Evolutionary conservation across 2,888 invertebrate genomes (phyloP), one percentile per base, ranked within the genome.

Genomic region (Chydorus sphaericus): DNA sequence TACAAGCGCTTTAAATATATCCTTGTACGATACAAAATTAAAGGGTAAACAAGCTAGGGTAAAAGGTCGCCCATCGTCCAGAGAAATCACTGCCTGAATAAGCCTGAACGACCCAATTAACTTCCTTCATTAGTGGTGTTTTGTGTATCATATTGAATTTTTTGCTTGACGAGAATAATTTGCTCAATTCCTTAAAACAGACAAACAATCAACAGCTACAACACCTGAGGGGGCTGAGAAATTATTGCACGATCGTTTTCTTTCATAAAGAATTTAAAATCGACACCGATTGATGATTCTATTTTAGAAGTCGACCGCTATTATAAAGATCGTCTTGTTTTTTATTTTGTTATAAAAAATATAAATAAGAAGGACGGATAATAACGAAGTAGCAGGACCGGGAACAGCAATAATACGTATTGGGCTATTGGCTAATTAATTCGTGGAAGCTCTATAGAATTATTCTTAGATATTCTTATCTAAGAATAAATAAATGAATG

Each of bases 61-160:
- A 87, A 83, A 62, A 88, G 69, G 65, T 84, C 84, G 68, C 87
- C 87, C 85, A 86, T 86, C 61, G 81, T 82, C 84, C 85, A 85
- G 30, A 81, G 70, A 66, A 83, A 49, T 66, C 63, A 53, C 66
- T 62, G 33, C 69, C 72, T 59, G 70, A 62, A 59, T 67, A 69
- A 64, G 63, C 66, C 66, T 75, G 71, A 53, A 76, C 75, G 57
- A 71, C 70, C 77, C 77, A 63, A 0, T 64, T 62, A 55, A 87
- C 82, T 70, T 82, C 81, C 68, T 83, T n/a, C n/a, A n/a, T n/a
- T n/a, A n/a, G 77, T 68, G 85, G 85, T 10, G 87, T 85, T 64
- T 77, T 78, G 59, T 81, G 74, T 57, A 88, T 82, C 23, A 87
- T 83, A n/a, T 78, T 73, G 39, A 88, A 73, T 64, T 88, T 88